These are phyloP conservation scores for Sitodiplosis mosellana DNA, from an alignment of 1,140 invertebrate genomes.

Conservation along the genomic window DNA sequence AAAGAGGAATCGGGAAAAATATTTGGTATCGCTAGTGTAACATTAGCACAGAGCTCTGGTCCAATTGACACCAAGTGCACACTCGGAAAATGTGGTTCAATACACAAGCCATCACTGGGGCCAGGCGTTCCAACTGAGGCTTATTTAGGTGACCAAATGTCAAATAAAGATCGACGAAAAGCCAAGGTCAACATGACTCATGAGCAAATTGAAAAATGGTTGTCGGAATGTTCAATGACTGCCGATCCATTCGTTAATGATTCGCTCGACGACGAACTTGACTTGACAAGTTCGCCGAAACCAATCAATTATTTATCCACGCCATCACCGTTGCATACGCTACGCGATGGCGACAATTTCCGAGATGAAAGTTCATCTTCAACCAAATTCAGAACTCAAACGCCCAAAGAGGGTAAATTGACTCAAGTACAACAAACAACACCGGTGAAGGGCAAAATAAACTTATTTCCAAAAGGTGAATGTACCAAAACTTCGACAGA, in stretches of 20 bases:
- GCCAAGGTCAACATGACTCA: constrained; percentile 50
- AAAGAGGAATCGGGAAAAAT: constrained; percentile 26
- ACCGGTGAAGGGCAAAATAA: no score
- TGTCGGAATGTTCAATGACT: constrained; percentile 39
- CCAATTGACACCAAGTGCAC: constrained; percentile 25
- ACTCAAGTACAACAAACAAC: no score
- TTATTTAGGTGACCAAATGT: constrained; percentile 19
- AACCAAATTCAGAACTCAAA: constrained; percentile 1
- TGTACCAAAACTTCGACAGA: neutral
- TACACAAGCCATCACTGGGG: constrained; percentile 22
- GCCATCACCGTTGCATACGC: constrained; percentile 14
- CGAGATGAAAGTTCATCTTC: constrained; percentile 20
- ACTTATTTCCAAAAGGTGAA: neutral
- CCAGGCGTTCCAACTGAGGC: constrained; percentile 22
- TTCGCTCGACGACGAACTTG: constrained; percentile 25
- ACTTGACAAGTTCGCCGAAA: constrained; percentile 13
- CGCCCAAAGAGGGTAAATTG: no score
- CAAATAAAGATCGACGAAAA: constrained; percentile 30
- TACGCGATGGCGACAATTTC: constrained; percentile 16
- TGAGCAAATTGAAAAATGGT: constrained; percentile 52
- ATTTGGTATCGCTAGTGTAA: constrained; percentile 26
- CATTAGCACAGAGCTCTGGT: constrained; percentile 22
- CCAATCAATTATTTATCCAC: constrained; percentile 16
- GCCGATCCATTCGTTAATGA: constrained; percentile 33
- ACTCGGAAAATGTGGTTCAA: constrained; percentile 23